Evolutionary conservation across 2,888 invertebrate genomes (phyloP).

Genomic region (Nymphalis polychloros): DNA sequence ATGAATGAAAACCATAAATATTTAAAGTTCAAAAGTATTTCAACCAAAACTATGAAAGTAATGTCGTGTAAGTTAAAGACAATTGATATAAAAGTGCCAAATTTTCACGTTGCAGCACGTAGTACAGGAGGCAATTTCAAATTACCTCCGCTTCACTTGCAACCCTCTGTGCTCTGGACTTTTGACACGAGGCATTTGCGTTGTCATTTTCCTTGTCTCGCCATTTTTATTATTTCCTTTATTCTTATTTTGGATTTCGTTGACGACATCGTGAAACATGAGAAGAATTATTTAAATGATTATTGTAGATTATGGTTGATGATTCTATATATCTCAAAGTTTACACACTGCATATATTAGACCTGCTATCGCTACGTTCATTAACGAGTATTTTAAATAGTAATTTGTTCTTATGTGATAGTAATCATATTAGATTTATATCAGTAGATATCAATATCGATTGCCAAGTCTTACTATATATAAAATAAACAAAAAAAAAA

Average conservation of each 20-base stretch:
- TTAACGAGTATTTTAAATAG: no score
- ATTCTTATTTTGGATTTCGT: conserved; percentile 37
- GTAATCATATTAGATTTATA: no score
- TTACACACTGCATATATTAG: no score
- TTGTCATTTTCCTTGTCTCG: conserved; percentile 48
- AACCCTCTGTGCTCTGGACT: conserved; percentile 45
- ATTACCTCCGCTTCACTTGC: conserved; percentile 60
- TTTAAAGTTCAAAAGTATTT: neutral
- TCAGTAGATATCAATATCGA: no score
- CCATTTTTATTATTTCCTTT: conserved; percentile 46
- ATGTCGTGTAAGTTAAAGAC: conserved; percentile 42
- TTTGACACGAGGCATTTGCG: conserved; percentile 48
- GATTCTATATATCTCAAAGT: no score
- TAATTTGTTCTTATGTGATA: no score
- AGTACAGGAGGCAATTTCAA: conserved; percentile 61
- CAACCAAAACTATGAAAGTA: conserved; percentile 12
- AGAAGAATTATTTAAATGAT: conserved; percentile 22
- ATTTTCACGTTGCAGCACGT: conserved; percentile 38
- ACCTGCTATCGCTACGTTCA: no score
- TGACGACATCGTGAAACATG: conserved; percentile 25
- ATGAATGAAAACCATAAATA: neutral
- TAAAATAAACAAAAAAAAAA: no score
- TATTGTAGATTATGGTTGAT: neutral
- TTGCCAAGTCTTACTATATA: no score
- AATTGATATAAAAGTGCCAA: conserved; percentile 59